Conservation (phyloP, 2,888 invertebrate genomes). For the Digitonthophagus gazella region DNA sequence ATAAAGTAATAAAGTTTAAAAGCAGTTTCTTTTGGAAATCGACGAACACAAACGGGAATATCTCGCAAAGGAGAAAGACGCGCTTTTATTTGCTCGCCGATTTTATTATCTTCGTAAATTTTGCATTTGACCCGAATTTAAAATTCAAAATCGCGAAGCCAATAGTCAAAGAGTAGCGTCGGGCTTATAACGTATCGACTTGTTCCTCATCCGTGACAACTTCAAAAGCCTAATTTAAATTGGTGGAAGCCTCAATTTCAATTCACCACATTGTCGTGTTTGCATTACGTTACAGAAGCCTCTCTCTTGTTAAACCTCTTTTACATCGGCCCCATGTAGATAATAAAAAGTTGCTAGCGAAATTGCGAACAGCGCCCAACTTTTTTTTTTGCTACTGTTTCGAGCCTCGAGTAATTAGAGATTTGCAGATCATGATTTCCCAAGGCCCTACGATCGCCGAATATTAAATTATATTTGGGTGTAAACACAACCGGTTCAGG, state of each 20-base stretch:
- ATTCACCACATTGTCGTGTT: not conserved
- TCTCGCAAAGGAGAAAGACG: not conserved
- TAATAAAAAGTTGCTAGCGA: not conserved
- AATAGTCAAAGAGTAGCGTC: slow-evolving; percentile 10
- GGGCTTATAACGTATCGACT: not conserved
- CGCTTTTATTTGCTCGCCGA: slow-evolving; percentile 6
- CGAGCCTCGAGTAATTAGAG: not conserved
- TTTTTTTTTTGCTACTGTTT: too few species aligned
- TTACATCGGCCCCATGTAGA: not conserved
- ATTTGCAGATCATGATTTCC: not conserved
- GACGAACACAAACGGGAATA: not conserved
- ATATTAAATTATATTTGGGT: not conserved
- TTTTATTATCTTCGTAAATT: slow-evolving; percentile 11
- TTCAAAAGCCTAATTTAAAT: slow-evolving; percentile 9
- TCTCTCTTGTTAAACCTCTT: not conserved
- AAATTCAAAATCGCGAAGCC: slow-evolving; percentile 23
- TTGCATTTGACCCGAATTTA: slow-evolving; percentile 17
- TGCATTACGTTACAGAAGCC: not conserved
- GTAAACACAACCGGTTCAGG: not conserved
- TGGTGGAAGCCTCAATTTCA: not conserved
- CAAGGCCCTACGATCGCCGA: not conserved
- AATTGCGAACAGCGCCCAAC: too few species aligned
- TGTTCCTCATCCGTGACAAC: not conserved
- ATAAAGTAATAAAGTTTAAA: not conserved
- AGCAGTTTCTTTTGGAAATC: not conserved